Evolutionary conservation across 2,113 vertebrate species (phyloP), one percentile per base, ranked within the genome.

Genomic region (Potamarius usumacintae): DNA sequence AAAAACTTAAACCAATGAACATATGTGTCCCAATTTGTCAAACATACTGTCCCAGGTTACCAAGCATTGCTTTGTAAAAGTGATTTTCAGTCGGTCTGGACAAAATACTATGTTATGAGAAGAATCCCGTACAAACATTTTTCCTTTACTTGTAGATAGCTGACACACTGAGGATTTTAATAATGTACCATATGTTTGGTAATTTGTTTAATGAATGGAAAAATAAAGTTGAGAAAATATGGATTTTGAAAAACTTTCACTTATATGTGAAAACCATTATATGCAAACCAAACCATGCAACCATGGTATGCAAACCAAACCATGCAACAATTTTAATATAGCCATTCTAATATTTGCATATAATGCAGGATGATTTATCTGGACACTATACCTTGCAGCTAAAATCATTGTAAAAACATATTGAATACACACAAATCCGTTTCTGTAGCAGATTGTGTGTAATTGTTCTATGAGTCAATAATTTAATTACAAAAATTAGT

Each of bases 381-480:
- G 74, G 12, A 27, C 50, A 27, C 25, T 77, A 52, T n/a, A 25
- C 50, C 22, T n/a, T 53, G 11, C 1, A 78, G 76, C 22, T n/a
- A 78, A n/a, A 76, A 53, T 78, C 25, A 27, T 22, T 52, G 11
- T 77, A 78, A 78, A 76, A 53, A 53, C 22, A 50, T 67, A 71
- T 48, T 81, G 58, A 72, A 72, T 27, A 30, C 84, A 76, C 57
- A 60, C 77, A 57, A 82, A 82, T 71, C 74, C 67, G 34, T 58
- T 90, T 7, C 65, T 79, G 8, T 83, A 83, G 27, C n/a, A 58
- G 25, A 80, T 79, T 83, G 50, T 79, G 84, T 67, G 69, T 84
- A 88, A 90, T 86, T 86, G 84, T 81, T 90, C 88, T 90, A 90
- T 86, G 84, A 83, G 58, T 90, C 80, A 85, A 86, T 88, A 88